phyloP scores from a whole-genome alignment of 2,797 vertebrate genomes.

The Chiloscyllium punctatum region DNA sequence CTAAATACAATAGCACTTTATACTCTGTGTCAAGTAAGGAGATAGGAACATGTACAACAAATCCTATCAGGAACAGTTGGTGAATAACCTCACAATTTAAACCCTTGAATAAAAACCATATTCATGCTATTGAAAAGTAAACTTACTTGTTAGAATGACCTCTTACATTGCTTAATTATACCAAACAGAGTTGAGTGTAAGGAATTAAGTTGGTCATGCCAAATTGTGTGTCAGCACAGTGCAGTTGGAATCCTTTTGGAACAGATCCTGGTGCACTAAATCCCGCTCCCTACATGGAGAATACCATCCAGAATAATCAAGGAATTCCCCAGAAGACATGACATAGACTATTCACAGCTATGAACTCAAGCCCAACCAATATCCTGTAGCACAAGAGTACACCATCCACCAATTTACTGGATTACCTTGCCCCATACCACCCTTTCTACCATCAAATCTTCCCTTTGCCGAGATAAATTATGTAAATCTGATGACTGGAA shows the following conservation, averaged over 20 bases:
- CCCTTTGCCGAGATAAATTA: neutral
- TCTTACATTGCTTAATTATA: neutral
- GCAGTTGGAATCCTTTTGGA: neutral
- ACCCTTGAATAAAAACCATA: neutral
- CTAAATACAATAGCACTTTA: neutral
- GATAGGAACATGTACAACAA: neutral
- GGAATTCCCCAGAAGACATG: neutral
- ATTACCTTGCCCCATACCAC: neutral
- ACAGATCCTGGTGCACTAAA: neutral
- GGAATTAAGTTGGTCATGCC: neutral
- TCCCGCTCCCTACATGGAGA: neutral
- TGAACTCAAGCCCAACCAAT: neutral
- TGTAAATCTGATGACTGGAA: neutral
- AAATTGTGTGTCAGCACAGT: neutral
- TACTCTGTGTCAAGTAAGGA: neutral
- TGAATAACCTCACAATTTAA: neutral
- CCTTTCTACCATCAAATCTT: neutral
- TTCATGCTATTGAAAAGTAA: neutral
- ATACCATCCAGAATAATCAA: neutral
- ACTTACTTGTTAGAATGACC: neutral
- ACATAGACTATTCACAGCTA: neutral
- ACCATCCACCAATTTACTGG: neutral
- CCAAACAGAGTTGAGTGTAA: neutral
- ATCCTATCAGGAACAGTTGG: neutral
- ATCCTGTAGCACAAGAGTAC: neutral